Evolutionary conservation across 1,140 invertebrate genomes (phyloP), one percentile per base, ranked within the genome.

Genomic region (Heliconius hermathena): DNA sequence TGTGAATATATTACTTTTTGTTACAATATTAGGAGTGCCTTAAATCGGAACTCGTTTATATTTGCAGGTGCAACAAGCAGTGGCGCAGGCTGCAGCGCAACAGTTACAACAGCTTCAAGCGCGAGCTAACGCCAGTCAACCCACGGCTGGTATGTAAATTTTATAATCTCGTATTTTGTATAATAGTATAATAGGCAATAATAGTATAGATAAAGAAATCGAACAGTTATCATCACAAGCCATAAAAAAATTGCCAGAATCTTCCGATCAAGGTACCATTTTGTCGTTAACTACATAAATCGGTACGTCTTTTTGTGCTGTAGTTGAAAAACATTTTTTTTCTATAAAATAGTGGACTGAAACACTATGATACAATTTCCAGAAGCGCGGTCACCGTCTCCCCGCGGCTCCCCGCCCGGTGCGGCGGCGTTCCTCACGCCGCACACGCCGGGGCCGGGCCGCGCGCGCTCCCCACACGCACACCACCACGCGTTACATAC

Each of bases 71-170:
- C 94, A 95, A 86, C 97, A 98, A 87, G 97, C 97, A 1, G 96
- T 98, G 79, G 97, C 97, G 9, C 97, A 98, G 91, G 97, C 97
- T 72, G 97, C 97, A 1, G 97, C 98, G 91, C 97, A 97, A 82
- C 95, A 98, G 54, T 97, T 98, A 83, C 97, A 97, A 76, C 93
- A 97, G 73, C 97, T 98, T 83, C 97, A 98, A 88, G 96, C 97
- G 75, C 97, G 97, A 78, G 86, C 87, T 84, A 88, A 94, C 88
- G 77, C 90, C 91, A 78, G 83, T 89, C 60, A 93, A 90, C 79
- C 95, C 92, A 81, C 95, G 95, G 46, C 92, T 91, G 82, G 83
- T 80, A 29, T 66, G 60, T 66, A n/a, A 22, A 26, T 66, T 13
- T 0, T 66, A 13, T 60, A 26, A 9, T 11, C 54, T 18, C 4